phyloP scores from a whole-genome alignment of 37 sponge, comb jelly and placozoan genomes.

The Tethya wilhelma region DNA sequence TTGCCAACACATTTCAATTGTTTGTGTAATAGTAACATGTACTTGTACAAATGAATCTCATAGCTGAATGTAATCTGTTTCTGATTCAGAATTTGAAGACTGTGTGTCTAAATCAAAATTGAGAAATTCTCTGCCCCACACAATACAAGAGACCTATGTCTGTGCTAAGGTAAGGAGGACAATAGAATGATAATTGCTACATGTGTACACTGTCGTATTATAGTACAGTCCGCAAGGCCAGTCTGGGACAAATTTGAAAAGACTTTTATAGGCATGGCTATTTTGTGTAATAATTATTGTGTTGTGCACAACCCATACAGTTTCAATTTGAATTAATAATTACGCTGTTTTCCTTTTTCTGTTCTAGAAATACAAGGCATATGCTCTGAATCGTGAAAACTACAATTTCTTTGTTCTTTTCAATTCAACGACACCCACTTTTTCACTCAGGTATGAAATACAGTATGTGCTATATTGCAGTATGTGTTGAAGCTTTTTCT shows the following conservation, averaged over 20 bases:
- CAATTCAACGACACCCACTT: slow-evolving; percentile 36
- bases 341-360: neutral
- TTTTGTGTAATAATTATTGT: neutral
- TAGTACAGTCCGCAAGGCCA: neutral
- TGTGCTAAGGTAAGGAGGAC: slow-evolving; percentile 30
- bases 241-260: neutral
- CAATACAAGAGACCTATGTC: slow-evolving; percentile 44
- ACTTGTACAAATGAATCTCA: too few species aligned
- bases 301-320: too few species aligned
- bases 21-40: too few species aligned
- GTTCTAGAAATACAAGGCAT: slow-evolving; percentile 52
- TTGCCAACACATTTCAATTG: too few species aligned
- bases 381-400: slow-evolving; percentile 42
- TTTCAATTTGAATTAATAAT: too few species aligned
- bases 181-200: neutral
- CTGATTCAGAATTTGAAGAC: too few species aligned
- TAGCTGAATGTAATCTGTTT: too few species aligned
- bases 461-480: too few species aligned
- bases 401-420: slow-evolving; percentile 60
- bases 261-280: neutral
- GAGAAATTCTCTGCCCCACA: slow-evolving; percentile 25
- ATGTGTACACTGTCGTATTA: neutral
- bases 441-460: slow-evolving; percentile 65
- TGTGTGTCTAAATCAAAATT: neutral
- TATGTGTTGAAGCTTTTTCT: too few species aligned